Base-by-base conservation (phyloP, 2,113 vertebrate species). In the Tringa solitaria region DNA sequence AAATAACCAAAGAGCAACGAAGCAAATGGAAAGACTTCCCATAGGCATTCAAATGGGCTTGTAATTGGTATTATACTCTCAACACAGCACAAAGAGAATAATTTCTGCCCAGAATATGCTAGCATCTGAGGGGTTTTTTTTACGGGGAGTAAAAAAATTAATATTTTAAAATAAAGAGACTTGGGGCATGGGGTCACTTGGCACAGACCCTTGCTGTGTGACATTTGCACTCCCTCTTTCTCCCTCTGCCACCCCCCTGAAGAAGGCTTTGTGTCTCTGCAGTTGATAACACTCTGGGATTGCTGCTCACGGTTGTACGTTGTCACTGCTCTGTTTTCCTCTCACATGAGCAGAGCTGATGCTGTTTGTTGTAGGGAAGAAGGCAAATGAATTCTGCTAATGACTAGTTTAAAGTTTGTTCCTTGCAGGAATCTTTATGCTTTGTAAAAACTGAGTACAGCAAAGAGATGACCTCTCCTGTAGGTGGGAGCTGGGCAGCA, bases 121-220 rank as follows among this genome's bases (percentile, higher is more conserved):
- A 61, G 45, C 3, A 17, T 75, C 48, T 33, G 15, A 56, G 16
- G 46, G 16, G 46, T 46, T 23, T 48, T 45, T 43, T 89, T 53
- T 75, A 33, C 2, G 39, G 48, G 19, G 20, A 84, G 9, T 26
- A 12, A 39, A 73, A 33, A 75, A 32, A 2, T 60, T 10, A 33
- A 12, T 8, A 17, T 6, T 41, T 56, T 57, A 26, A 57, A 67
- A 69, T 18, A 27, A 69, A 87, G 45, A 35, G 56, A 48, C 4
- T 12, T 37, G 14, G 16, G 24, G 6, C 0, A 0, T 60, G 45
- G 17, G 8, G 23, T 37, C 16, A 17, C 27, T 64, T 46, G 33
- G n/a, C 46, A 79, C 14, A 43, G n/a, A 21, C 28, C 7, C 24
- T 80, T 73, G 10, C 43, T 19, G 7, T 18, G 35, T 0, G 3